phyloP scores from a whole-genome alignment of 2,113 vertebrate genomes.

The Odocoileus virginianus region DNA sequence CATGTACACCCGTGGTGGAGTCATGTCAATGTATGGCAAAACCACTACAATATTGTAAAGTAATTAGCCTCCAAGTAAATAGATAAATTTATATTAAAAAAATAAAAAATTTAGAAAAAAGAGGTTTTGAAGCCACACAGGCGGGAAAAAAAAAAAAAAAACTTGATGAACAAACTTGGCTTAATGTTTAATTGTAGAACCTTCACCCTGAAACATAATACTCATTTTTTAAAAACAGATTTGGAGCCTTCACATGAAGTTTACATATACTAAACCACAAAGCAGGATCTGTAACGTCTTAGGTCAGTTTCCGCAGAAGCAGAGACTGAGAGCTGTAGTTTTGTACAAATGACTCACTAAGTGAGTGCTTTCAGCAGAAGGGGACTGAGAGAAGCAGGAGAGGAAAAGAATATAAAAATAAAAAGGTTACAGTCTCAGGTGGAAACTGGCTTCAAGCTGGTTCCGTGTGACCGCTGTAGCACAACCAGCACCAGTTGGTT shows the following conservation, averaged over 20 bases:
- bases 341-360: neutral
- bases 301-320: neutral
- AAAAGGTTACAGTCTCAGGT: neutral
- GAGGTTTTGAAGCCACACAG: too few relatives aligned
- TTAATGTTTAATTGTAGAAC: neutral
- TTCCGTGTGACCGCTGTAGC: too few relatives aligned
- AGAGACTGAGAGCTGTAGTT: neutral
- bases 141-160: neutral
- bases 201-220: neutral
- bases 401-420: neutral
- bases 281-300: neutral
- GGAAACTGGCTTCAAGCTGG: neutral
- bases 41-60: too few relatives aligned
- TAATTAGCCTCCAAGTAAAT: too few relatives aligned
- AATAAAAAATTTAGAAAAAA: too few relatives aligned
- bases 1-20: too few relatives aligned
- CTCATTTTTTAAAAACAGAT: neutral
- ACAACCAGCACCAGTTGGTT: too few relatives aligned
- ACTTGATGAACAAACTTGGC: neutral
- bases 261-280: neutral
- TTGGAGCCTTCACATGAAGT: neutral
- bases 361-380: neutral
- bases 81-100: too few relatives aligned
- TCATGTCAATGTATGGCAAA: too few relatives aligned
- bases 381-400: neutral